Evolutionary conservation across 2,113 vertebrate genomes (phyloP).

Genomic region (Noturus placidus): DNA sequence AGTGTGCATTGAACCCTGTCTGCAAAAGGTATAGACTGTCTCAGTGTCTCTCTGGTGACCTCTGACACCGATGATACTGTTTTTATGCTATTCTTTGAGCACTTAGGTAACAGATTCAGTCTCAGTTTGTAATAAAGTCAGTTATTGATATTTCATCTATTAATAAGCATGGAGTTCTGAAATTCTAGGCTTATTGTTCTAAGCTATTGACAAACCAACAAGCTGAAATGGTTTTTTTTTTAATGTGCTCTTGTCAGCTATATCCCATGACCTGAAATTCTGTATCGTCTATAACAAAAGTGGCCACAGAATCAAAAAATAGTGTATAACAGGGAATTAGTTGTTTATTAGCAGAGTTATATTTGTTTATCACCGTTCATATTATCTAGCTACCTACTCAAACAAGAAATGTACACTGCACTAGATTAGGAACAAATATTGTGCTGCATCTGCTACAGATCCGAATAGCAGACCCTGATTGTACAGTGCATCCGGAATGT

Average conservation of each 20-base stretch:
- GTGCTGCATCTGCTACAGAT: background rate
- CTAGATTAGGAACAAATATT: background rate
- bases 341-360: background rate
- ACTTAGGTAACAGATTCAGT: background rate
- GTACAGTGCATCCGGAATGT: too few relatives aligned
- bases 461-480: background rate
- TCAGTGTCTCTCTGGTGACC: conserved; percentile 31
- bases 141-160: background rate
- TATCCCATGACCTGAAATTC: background rate
- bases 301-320: background rate
- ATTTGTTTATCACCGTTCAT: background rate
- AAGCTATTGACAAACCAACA: background rate
- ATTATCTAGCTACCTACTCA: background rate
- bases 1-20: background rate
- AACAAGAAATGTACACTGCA: background rate
- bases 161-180: background rate
- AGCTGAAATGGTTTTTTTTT: background rate
- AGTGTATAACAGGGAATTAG: background rate
- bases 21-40: background rate
- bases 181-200: background rate
- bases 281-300: background rate
- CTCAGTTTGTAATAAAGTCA: background rate
- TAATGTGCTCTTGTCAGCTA: background rate
- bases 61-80: conserved; percentile 5
- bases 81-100: background rate